Conservation (phyloP, 1,140 invertebrate species). For the Aphelinus atriplicis region DNA sequence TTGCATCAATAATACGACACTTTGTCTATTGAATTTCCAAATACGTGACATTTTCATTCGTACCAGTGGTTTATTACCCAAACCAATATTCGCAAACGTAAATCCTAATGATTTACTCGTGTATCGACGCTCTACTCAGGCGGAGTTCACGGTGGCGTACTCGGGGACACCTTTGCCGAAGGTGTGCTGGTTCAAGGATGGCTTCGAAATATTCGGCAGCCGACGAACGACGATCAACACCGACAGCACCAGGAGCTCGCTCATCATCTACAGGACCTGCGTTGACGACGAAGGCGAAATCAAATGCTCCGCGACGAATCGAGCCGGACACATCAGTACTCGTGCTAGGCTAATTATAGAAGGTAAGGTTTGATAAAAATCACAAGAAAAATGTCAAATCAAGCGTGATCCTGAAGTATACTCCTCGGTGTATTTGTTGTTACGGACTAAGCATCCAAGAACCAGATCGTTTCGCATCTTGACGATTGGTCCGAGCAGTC, state of each 20-base stretch:
- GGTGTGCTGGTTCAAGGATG: slow-evolving; percentile 93
- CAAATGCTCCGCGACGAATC: slow-evolving; percentile 87
- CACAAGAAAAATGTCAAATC: no score
- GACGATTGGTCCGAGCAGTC: no score
- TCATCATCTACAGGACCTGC: slow-evolving; percentile 83
- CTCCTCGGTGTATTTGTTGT: no score
- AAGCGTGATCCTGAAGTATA: no score
- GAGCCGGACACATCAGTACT: slow-evolving; percentile 80
- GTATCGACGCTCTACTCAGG: slow-evolving; percentile 53
- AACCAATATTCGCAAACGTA: no score
- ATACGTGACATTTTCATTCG: no score
- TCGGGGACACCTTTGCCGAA: slow-evolving; percentile 84
- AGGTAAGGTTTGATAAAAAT: slow-evolving; percentile 59
- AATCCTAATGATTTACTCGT: no score
- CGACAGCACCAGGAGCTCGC: slow-evolving; percentile 79
- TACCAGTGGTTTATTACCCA: no score
- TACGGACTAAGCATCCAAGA: no score
- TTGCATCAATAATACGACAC: no score
- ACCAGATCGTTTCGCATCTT: no score
- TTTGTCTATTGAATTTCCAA: no score
- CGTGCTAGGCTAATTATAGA: slow-evolving; percentile 79
- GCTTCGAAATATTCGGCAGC: slow-evolving; percentile 85
- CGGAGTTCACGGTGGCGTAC: slow-evolving; percentile 84
- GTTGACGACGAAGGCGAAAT: slow-evolving; percentile 87
- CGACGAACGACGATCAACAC: slow-evolving; percentile 80